phyloP scores from a whole-genome alignment of 2,888 invertebrate genomes.

The Patella pellucida region DNA sequence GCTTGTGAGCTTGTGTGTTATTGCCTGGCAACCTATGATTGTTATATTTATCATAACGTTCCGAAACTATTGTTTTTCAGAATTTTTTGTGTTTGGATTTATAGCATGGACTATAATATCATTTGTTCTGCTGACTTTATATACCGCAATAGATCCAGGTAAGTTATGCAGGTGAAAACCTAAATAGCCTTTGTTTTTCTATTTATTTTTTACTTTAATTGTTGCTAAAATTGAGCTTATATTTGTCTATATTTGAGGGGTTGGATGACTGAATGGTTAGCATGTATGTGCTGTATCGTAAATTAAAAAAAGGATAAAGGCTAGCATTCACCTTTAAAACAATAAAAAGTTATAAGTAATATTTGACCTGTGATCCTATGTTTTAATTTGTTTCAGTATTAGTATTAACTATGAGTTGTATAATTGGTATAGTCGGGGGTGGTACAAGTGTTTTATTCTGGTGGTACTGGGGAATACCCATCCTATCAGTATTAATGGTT shows the following conservation, averaged over 20 bases:
- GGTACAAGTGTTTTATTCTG: constrained; percentile 77
- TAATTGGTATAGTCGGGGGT: constrained; percentile 77
- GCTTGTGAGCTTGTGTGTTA: no score
- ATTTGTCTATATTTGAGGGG: no score
- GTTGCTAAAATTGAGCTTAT: no score
- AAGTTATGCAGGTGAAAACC: no score
- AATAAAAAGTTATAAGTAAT: background rate
- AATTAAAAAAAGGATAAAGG: background rate
- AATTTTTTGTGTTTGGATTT: constrained; percentile 77
- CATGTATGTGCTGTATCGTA: no score
- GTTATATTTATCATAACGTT: no score
- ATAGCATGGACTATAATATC: constrained; percentile 75
- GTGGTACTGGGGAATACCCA: constrained; percentile 77
- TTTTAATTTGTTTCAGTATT: constrained; percentile 68
- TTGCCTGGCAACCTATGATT: no score
- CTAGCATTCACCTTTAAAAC: background rate
- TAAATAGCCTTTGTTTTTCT: no score
- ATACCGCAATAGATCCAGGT: no score
- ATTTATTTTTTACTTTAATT: no score
- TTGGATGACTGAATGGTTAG: no score
- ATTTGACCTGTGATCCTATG: background rate
- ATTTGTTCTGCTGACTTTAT: constrained; percentile 68
- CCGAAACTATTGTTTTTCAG: constrained; percentile 53
- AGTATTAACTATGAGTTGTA: constrained; percentile 73
- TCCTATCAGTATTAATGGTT: constrained; percentile 76